Base-by-base conservation (phyloP, 2,888 invertebrate species). In the Nycteola revayana region DNA sequence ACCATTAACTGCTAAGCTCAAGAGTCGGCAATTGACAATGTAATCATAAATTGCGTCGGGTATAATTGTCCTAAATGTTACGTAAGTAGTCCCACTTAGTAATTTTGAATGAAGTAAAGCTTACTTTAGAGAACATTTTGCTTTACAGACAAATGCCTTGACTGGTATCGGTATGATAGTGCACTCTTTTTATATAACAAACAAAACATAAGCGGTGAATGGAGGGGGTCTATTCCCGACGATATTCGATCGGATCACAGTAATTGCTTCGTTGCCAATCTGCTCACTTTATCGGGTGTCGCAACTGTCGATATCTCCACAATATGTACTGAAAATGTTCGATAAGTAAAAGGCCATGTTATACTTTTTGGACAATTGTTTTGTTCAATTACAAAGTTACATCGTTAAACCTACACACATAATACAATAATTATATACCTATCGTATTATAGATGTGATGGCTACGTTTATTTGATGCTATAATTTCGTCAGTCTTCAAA, bases 71-170 rank as follows among this genome's bases (percentile, higher is more conserved):
- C 59, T 60, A 59, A 44, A 53, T 51, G 46, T 66, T 75, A 67
- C 52, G 56, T 62, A 74, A 75, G 43, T 45, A 51, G 36, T 28
- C 46, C 49, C 25, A 49, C 43, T 50, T 49, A 49, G 50, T 28
- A 33, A 46, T 61, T 61, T 60, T 48, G 53, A 61, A 62, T 52
- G 51, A 55, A 46, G 39, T 55, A 49, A 56, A 57, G 65, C 87
- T 87, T 86, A 88, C 88, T 86, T 87, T 86, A 55, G 81, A 78
- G 75, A 76, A 84, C 88, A 88, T 88, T 84, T 81, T 84, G 82
- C 78, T 82, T 72, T 74, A 67, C 70, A 73, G 62, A 75, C 82
- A 76, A 81, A 76, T 76, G 71, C 69, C 66, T 79, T 76, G 78
- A 87, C 84, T 88, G 87, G 68, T 82, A 66, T 68, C 58, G 64